These are phyloP conservation scores for Austrolebias charrua DNA, from an alignment of 2,797 vertebrate genomes.

Conservation along the genomic window DNA sequence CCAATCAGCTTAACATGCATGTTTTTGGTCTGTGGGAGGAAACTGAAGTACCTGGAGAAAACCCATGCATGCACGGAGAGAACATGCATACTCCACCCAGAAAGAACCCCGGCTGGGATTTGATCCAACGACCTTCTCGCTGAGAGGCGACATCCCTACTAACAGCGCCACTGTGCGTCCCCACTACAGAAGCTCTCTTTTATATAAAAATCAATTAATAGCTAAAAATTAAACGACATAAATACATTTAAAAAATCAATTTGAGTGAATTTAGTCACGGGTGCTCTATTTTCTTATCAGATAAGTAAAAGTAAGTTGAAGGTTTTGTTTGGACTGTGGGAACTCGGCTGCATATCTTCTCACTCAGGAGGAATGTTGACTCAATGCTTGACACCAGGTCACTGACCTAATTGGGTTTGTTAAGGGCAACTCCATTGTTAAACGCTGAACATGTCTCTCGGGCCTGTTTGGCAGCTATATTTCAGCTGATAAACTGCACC, in stretches of 20 bases:
- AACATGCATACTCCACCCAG: too few species aligned
- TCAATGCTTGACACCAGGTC: conserved; percentile 58
- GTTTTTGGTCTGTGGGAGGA: too few species aligned
- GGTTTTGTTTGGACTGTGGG: conserved; percentile 37
- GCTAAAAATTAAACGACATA: not conserved
- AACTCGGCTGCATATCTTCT: conserved; percentile 50
- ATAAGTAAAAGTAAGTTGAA: conserved; percentile 51
- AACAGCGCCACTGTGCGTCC: too few species aligned
- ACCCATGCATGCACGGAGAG: too few species aligned
- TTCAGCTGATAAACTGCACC: conserved; percentile 60
- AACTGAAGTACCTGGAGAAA: too few species aligned
- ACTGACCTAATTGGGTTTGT: conserved; percentile 65
- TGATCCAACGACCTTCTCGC: too few species aligned
- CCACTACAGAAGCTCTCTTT: too few species aligned
- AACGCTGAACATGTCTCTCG: conserved; percentile 47
- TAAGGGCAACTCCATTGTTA: conserved; percentile 66
- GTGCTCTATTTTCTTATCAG: conserved; percentile 37
- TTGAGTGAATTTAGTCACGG: conserved; percentile 35
- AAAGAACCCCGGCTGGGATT: too few species aligned
- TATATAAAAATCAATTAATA: too few species aligned
- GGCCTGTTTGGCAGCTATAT: conserved; percentile 61
- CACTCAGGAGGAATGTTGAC: conserved; percentile 57
- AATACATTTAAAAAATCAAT: not conserved
- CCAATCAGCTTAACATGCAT: too few species aligned
- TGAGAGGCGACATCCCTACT: too few species aligned